Evolutionary conservation across 2,113 vertebrate genomes (phyloP).

Genomic region (Rallus limicola): DNA sequence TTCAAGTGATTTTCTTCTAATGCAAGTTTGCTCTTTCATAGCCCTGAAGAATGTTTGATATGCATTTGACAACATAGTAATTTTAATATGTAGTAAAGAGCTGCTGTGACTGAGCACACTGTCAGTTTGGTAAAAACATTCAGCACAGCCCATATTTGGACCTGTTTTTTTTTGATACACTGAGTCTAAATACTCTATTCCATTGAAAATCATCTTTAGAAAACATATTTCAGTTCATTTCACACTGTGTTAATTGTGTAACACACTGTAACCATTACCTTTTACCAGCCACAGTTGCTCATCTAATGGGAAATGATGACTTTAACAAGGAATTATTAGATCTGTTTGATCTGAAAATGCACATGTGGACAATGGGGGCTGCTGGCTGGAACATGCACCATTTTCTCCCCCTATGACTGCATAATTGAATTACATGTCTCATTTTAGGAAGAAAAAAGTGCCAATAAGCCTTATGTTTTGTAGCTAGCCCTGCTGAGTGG

Average conservation of each 20-base stretch:
- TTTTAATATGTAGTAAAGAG: background rate
- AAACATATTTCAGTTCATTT: constrained; percentile 77
- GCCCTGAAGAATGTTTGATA: background rate
- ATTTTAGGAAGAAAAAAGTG: constrained; percentile 42
- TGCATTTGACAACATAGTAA: background rate
- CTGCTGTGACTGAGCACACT: background rate
- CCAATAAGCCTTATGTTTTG: background rate
- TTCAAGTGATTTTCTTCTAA: constrained; percentile 22
- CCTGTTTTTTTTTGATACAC: background rate
- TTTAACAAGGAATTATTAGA: constrained; percentile 79
- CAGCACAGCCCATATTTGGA: background rate
- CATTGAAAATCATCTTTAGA: constrained; percentile 63
- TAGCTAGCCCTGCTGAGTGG: background rate
- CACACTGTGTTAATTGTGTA: constrained; percentile 79
- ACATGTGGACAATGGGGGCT: constrained; percentile 67
- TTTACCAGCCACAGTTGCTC: constrained; percentile 74
- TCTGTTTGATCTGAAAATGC: constrained; percentile 73
- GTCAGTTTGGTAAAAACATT: constrained; percentile 13
- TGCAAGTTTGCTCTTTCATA: background rate
- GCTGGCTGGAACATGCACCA: constrained; percentile 68
- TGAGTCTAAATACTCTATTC: constrained; percentile 28
- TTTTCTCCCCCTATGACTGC: constrained; percentile 55
- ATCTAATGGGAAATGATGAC: constrained; percentile 79
- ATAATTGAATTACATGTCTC: constrained; percentile 71
- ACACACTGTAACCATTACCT: constrained; percentile 78